Conservation (phyloP, 2,113 vertebrate genomes). For the Caretta caretta region DNA sequence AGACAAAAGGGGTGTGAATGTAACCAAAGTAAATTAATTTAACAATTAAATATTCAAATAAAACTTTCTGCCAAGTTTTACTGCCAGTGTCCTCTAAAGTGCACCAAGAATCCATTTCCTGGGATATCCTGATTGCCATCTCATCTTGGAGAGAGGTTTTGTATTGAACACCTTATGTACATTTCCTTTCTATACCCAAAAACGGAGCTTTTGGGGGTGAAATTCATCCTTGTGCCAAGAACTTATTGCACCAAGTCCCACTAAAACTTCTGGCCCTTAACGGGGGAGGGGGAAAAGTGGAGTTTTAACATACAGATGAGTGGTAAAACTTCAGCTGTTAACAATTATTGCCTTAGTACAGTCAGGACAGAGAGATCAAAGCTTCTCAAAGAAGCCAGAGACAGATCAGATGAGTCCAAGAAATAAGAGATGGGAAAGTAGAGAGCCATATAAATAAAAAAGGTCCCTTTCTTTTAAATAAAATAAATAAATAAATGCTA, state of each 20-base stretch:
- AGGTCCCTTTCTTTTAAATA: background rate
- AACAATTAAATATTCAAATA: background rate
- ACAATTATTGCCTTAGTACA: background rate
- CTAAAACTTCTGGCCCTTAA: background rate
- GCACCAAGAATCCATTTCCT: background rate
- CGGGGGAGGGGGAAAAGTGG: background rate
- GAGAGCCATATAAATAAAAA: background rate
- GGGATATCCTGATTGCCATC: background rate
- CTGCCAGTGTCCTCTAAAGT: background rate
- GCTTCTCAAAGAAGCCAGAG: background rate
- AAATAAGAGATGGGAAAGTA: background rate
- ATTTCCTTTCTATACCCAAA: background rate
- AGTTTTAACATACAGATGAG: background rate
- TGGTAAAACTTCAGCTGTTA: background rate
- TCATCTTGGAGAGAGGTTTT: background rate
- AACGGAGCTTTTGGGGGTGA: background rate
- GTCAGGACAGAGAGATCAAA: background rate
- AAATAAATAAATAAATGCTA: background rate
- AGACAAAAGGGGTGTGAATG: background rate
- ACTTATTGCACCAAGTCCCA: background rate
- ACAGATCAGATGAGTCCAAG: accelerated
- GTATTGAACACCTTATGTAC: background rate
- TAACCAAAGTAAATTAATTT: background rate
- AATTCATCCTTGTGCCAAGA: background rate
- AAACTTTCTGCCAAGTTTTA: background rate